Base-by-base conservation (phyloP, 2,113 vertebrate genomes). In the Herpetotheres cachinnans region DNA sequence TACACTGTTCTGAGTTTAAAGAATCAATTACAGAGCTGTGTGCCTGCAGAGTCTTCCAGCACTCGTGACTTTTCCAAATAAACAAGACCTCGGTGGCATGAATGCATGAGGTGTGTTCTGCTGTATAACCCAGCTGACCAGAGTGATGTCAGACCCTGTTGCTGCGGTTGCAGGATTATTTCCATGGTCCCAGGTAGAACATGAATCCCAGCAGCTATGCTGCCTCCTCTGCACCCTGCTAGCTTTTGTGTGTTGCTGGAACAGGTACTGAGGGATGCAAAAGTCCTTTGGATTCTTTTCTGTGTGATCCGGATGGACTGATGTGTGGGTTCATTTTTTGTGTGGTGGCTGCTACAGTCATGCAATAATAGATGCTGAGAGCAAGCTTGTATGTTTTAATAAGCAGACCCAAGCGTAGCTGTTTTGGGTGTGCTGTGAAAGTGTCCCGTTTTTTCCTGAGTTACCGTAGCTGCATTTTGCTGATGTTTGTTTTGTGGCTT, bases 71-170 rank as follows among this genome's bases (percentile, higher is more conserved):
- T 67, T 27, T 76, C 67, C 49, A 42, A 49, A 56, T 22, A 55
- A 69, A 17, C 16, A 13, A 46, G 54, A 27, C 7, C 42, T 18
- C 0, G 1, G 55, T 89, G 76, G 17, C 46, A 15, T 36, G 63
- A 29, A 8, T 3, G 19, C 44, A 65, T 2, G 1, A 66, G 18
- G 18, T 44, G 24, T n/a, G n/a, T 44, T 38, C 66, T 82, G 46
- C 72, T 0, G 0, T 24, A 8, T 71, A 18, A 65, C 26, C 19
- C 0, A 0, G 19, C 20, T 0, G 5, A 16, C 24, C 36, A 20
- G 40, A 50, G 18, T 3, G 29, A 12, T 49, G 47, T 73, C 42
- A 46, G 59, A 49, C 25, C 10, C 36, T 46, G 70, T 34, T 1
- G 1, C 44, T 2, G 1, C 13, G 19, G 29, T 13, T 59, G 10